Evolutionary conservation across 2,113 vertebrate species (phyloP).

Genomic region (Platysternon megacephalum): DNA sequence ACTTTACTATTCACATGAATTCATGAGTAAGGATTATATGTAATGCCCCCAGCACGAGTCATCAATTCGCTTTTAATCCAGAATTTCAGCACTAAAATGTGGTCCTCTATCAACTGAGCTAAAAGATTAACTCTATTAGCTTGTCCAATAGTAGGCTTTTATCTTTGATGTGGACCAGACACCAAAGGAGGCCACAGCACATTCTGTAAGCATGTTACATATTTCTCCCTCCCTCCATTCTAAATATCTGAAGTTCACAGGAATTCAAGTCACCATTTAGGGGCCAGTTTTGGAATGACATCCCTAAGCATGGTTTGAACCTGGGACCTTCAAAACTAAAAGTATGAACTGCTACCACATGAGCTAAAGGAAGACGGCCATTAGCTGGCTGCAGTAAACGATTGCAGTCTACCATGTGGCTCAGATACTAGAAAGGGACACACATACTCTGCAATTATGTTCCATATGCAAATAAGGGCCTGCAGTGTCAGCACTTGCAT

Average conservation of each 20-base stretch:
- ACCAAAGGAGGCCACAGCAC: not conserved
- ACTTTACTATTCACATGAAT: not conserved
- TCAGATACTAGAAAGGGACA: not conserved
- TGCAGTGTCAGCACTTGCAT: not conserved
- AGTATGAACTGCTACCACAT: not conserved
- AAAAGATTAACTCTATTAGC: not conserved
- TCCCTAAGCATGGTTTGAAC: not conserved
- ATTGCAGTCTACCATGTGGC: not conserved
- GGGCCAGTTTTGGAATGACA: not conserved
- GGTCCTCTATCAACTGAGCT: not conserved
- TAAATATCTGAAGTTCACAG: not conserved
- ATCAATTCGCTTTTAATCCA: not conserved
- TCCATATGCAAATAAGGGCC: accelerated
- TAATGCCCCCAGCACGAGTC: not conserved
- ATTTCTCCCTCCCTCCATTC: not conserved
- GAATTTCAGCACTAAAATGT: not conserved
- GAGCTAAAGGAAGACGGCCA: not conserved
- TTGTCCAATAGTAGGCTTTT: not conserved
- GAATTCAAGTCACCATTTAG: not conserved
- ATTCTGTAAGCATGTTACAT: not conserved
- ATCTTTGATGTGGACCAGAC: not conserved
- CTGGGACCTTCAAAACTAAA: not conserved
- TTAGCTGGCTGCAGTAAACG: not conserved
- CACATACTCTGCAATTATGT: not conserved
- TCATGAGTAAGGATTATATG: too few species aligned